Evolutionary conservation across 2,113 vertebrate species (phyloP).

Genomic region (Gadus chalcogrammus): DNA sequence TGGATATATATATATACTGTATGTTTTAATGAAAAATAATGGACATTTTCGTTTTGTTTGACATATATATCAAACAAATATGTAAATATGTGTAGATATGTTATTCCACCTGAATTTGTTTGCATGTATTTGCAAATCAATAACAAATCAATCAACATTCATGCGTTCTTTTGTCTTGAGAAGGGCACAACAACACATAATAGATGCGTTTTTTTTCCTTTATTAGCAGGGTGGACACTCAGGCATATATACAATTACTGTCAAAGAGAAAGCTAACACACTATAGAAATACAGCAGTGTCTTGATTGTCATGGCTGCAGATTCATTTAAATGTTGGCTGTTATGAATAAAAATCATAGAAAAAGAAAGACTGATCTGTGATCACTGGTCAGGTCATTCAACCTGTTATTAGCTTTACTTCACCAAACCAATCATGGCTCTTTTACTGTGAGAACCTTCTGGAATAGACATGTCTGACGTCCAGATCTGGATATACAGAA

Average conservation of each 20-base stretch:
- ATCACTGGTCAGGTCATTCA: conserved; percentile 20
- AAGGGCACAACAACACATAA: conserved; percentile 18
- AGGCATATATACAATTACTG: conserved; percentile 58
- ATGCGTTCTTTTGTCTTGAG: not conserved
- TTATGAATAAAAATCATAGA: conserved; percentile 37
- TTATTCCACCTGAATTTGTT: too few relatives aligned
- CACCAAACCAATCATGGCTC: conserved; percentile 28
- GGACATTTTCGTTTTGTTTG: too few relatives aligned
- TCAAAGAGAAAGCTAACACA: conserved; percentile 56
- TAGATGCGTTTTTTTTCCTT: conserved; percentile 56
- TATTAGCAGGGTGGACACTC: conserved; percentile 60
- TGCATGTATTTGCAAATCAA: not conserved
- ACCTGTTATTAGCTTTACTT: conserved; percentile 22
- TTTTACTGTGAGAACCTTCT: conserved; percentile 24
- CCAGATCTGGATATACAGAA: conserved; percentile 29
- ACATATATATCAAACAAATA: too few relatives aligned
- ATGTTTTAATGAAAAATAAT: too few relatives aligned
- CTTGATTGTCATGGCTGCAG: conserved; percentile 72
- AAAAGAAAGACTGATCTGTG: conserved; percentile 30
- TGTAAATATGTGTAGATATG: too few relatives aligned
- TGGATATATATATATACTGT: too few relatives aligned
- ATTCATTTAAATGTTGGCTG: conserved; percentile 35
- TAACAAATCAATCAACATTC: too few relatives aligned
- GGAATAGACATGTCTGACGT: conserved; percentile 16
- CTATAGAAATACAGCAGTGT: conserved; percentile 61